Percentiles rank a stretch among this genome's conserved stretches.
Conservation (phyloP, 1,140 invertebrate species). For the Drosophila teissieri region DNA sequence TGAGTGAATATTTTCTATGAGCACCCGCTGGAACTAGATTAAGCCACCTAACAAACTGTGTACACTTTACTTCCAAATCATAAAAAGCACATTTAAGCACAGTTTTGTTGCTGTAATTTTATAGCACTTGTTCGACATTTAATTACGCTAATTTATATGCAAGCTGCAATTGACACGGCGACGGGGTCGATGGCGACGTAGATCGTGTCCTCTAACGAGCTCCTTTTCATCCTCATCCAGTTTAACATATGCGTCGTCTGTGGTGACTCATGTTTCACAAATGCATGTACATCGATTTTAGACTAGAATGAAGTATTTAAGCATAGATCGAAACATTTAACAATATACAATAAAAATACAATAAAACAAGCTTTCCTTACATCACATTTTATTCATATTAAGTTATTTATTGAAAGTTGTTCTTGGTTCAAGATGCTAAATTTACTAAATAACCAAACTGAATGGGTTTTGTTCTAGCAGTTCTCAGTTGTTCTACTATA, state of each 20-base stretch:
- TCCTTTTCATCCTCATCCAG: not conserved
- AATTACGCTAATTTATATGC: slow-evolving; percentile 71
- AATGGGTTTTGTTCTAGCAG: no score
- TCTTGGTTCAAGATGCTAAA: no score
- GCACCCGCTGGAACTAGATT: not conserved
- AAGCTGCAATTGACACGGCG: slow-evolving; percentile 53
- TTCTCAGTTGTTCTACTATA: no score
- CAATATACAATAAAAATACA: no score
- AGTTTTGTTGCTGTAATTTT: slow-evolving; percentile 40
- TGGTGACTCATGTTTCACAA: not conserved
- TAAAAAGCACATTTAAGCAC: slow-evolving; percentile 43
- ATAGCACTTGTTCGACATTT: slow-evolving; percentile 58
- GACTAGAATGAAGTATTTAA: no score
- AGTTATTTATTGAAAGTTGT: no score
- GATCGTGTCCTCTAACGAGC: slow-evolving; percentile 7
- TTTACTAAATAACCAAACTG: no score
- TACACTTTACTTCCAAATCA: slow-evolving; percentile 31
- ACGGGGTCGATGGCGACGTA: slow-evolving; percentile 12
- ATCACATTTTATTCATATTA: no score
- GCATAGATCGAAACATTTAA: no score
- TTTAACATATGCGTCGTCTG: not conserved
- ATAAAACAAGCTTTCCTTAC: no score
- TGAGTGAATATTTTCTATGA: slow-evolving; percentile 40
- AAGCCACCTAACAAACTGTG: not conserved
- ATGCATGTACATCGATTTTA: no score